A percentile compares a stretch with the other conserved stretches of the same genome.
These are phyloP conservation scores for Pipistrellus kuhlii DNA, from an alignment of 2,797 vertebrate species.

Conservation along the genomic window DNA sequence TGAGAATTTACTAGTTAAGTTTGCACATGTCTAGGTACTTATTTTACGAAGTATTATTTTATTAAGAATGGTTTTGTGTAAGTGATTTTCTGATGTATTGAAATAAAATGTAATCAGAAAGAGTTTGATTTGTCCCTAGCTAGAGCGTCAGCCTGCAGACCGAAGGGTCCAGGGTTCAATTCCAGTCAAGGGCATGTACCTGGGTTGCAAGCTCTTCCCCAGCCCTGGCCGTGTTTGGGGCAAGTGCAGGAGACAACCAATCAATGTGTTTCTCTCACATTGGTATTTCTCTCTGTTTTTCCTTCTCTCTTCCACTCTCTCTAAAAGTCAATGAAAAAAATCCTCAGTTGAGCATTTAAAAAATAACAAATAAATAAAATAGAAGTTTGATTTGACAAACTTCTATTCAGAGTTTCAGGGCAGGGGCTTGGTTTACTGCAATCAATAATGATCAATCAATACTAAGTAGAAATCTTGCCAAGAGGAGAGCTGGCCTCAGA, in stretches of 20 bases:
- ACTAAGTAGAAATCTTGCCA: neutral
- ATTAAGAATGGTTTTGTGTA: neutral
- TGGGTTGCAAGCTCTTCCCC: too few species aligned
- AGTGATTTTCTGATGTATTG: neutral
- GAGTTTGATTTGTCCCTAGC: neutral
- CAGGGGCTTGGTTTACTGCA: neutral
- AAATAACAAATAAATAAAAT: neutral
- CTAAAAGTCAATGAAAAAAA: too few species aligned
- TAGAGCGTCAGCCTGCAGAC: too few species aligned
- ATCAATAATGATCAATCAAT: neutral
- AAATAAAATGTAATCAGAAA: constrained; percentile 23
- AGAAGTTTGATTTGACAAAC: neutral
- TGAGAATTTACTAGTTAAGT: constrained; percentile 50
- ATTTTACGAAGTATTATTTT: constrained; percentile 44
- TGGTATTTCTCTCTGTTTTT: too few species aligned
- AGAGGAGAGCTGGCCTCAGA: neutral
- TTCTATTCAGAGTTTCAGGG: neutral
- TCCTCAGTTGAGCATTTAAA: too few species aligned
- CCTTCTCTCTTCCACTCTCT: too few species aligned
- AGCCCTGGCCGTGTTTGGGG: too few species aligned
- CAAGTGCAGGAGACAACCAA: too few species aligned
- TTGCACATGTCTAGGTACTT: neutral
- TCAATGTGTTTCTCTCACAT: too few species aligned
- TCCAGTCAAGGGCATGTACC: too few species aligned
- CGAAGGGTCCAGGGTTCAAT: too few species aligned